Conservation (phyloP, 2,797 vertebrate genomes). For the Margarornis squamiger region DNA sequence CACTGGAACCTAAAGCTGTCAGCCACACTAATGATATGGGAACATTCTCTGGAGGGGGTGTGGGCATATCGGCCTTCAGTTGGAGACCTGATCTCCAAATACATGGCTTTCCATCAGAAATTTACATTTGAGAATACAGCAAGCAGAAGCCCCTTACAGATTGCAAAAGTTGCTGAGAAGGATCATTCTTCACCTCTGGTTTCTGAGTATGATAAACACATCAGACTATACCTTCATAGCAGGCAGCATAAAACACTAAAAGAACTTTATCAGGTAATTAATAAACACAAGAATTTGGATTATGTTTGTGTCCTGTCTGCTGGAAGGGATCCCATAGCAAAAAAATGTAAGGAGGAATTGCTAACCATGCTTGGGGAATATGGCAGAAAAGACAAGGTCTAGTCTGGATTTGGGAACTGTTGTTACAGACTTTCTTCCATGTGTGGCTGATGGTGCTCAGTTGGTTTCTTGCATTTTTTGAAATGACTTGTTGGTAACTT, state of each 20-base stretch:
- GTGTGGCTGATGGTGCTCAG: neutral
- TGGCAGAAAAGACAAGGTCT: neutral
- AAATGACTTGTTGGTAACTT: conserved; percentile 6
- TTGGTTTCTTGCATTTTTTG: conserved; percentile 14
- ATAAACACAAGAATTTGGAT: neutral
- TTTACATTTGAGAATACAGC: neutral
- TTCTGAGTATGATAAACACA: neutral
- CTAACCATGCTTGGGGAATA: neutral
- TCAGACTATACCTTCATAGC: neutral
- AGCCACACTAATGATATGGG: neutral
- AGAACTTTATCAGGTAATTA: neutral
- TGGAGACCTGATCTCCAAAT: neutral
- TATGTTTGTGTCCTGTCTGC: neutral
- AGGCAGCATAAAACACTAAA: neutral
- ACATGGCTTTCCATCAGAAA: neutral
- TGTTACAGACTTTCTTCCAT: neutral
- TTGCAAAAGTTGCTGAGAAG: neutral
- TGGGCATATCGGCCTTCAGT: rapidly evolving
- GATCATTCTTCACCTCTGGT: neutral
- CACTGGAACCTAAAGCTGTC: neutral
- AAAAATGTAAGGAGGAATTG: neutral
- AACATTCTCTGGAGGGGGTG: neutral
- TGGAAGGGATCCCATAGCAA: neutral
- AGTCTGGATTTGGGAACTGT: neutral
- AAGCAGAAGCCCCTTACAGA: neutral